A percentile compares a stretch with the other conserved stretches of the same genome.
phyloP scores from a whole-genome alignment of 2,113 vertebrate genomes.

The human (Homo sapiens) region DNA sequence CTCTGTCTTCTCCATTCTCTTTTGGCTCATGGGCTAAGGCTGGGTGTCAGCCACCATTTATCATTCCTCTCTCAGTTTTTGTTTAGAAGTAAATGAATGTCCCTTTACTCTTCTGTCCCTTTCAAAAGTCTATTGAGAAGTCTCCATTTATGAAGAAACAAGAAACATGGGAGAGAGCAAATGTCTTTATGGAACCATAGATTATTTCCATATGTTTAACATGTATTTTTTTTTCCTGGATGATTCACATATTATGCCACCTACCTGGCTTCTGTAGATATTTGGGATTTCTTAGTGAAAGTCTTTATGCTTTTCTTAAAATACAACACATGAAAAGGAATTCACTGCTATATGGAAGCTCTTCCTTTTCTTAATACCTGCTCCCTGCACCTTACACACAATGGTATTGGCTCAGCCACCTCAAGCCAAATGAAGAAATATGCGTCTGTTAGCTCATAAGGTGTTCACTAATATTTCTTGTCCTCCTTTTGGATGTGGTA shows the following conservation, averaged over 20 bases:
- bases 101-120: neutral
- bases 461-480: neutral
- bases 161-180: neutral
- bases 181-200: constrained; percentile 24
- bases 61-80: neutral
- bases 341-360: neutral
- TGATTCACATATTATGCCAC: constrained; percentile 21
- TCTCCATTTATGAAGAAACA: neutral
- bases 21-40: neutral
- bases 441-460: neutral
- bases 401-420: neutral
- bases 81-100: neutral
- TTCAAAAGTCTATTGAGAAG: neutral
- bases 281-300: neutral
- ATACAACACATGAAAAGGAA: neutral
- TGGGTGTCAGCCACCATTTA: neutral
- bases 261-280: constrained; percentile 10
- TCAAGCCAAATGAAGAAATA: neutral
- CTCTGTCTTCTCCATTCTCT: neutral
- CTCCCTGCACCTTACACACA: neutral
- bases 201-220: constrained; percentile 33
- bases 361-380: neutral
- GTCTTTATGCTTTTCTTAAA: constrained; percentile 23
- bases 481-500: neutral
- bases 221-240: neutral